These are phyloP conservation scores for Lagodon rhomboides DNA, from an alignment of 2,797 vertebrate genomes.

Conservation along the genomic window DNA sequence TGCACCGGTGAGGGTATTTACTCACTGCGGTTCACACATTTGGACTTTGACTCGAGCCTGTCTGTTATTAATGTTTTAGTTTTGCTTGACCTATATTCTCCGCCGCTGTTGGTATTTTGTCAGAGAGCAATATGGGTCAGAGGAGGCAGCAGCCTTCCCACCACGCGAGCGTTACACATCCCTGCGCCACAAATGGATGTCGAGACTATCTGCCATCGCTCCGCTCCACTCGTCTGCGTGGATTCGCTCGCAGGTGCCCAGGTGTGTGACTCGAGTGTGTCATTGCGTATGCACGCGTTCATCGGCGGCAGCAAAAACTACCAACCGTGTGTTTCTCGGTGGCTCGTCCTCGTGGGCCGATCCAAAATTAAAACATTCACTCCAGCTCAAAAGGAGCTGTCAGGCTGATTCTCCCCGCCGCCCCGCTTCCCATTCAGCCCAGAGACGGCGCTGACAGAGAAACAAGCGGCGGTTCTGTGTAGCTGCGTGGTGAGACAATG, in stretches of 20 bases:
- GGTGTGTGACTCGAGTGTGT: not conserved
- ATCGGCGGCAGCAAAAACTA: conserved; percentile 15
- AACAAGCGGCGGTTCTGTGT: conserved; percentile 45
- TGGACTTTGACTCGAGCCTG: conserved; percentile 81
- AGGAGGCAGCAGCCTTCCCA: conserved; percentile 42
- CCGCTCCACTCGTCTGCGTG: not conserved
- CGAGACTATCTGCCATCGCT: conserved; percentile 33
- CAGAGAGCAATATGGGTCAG: conserved; percentile 69
- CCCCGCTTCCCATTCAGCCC: conserved; percentile 37
- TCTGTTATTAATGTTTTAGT: conserved; percentile 84
- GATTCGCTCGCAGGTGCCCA: conserved; percentile 3
- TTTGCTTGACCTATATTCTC: conserved; percentile 84
- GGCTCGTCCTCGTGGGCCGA: conserved; percentile 29
- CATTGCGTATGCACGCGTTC: conserved; percentile 6
- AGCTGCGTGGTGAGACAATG: conserved; percentile 59
- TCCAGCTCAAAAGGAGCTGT: conserved; percentile 58
- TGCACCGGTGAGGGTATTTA: conserved; percentile 64
- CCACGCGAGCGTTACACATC: conserved; percentile 8
- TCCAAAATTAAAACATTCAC: conserved; percentile 67
- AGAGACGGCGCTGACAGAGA: conserved; percentile 35
- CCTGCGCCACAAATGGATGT: conserved; percentile 38
- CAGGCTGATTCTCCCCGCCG: conserved; percentile 59
- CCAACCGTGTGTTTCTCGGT: conserved; percentile 9
- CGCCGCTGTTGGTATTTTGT: conserved; percentile 60
- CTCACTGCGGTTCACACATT: conserved; percentile 61